Conservation (phyloP, 2,888 invertebrate species). For the Pantelozetes paolii region DNA sequence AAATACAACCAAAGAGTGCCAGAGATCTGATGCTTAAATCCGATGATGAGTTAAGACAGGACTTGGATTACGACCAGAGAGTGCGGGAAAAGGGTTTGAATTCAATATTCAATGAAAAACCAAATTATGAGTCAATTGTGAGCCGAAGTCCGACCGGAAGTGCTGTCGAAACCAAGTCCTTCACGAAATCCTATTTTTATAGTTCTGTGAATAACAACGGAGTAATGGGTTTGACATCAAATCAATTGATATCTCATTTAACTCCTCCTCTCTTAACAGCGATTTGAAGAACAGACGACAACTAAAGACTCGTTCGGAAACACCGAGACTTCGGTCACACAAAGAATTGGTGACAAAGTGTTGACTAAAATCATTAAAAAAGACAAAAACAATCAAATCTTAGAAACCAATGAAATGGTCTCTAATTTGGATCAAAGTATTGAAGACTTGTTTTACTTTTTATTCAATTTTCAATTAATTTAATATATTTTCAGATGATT, state of each 20-base stretch:
- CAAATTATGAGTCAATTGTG: neutral
- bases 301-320: neutral
- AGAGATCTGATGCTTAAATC: constrained; percentile 22
- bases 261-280: too few relatives aligned
- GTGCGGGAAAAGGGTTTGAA: constrained; percentile 2
- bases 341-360: neutral
- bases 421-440: neutral
- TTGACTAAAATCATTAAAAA: neutral
- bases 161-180: neutral
- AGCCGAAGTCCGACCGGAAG: neutral
- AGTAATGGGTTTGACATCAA: neutral
- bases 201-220: constrained; percentile 10
- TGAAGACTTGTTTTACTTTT: neutral
- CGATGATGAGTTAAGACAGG: neutral
- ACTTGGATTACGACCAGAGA: neutral
- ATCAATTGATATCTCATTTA: neutral
- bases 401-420: constrained; percentile 3
- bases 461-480: neutral
- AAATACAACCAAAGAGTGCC: neutral
- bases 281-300: constrained; percentile 18
- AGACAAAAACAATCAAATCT: neutral
- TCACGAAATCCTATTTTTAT: constrained; percentile 17
- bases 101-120: neutral
- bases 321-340: neutral
- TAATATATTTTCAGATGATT: constrained; percentile 7